Conservation (phyloP, 1,140 invertebrate species). For the Drosophila auraria region DNA sequence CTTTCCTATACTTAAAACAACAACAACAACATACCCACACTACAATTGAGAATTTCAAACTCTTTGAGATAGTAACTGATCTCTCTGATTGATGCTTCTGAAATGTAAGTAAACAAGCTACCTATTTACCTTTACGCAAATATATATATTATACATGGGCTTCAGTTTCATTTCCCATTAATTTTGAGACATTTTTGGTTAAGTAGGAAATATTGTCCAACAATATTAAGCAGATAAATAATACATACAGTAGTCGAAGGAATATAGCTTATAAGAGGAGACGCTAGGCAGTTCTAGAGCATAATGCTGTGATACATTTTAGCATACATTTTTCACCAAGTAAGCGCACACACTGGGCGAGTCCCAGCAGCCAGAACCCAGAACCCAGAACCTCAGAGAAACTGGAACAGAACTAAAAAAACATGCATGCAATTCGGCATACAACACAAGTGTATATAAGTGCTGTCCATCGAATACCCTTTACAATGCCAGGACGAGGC, state of each 20-base stretch:
- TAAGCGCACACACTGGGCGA: constrained; percentile 41
- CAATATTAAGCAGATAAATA: constrained; percentile 34
- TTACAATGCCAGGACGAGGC: constrained; percentile 12
- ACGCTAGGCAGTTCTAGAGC: constrained; percentile 79
- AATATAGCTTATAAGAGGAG: constrained; percentile 74
- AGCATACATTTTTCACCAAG: constrained; percentile 69
- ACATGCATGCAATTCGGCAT: constrained; percentile 35
- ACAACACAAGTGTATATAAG: constrained; percentile 25
- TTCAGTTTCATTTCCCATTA: constrained; percentile 49
- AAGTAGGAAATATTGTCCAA: constrained; percentile 49
- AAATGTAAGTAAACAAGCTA: constrained; percentile 74
- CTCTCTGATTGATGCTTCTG: constrained; percentile 77
- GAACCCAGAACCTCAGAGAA: constrained; percentile 23
- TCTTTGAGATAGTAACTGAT: constrained; percentile 74
- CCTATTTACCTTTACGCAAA: constrained; percentile 32
- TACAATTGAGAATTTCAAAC: constrained; percentile 76
- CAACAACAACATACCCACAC: constrained; percentile 60
- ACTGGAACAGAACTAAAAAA: constrained; percentile 24
- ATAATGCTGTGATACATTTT: constrained; percentile 83
- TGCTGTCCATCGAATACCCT: constrained; percentile 24
- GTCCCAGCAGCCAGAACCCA: not conserved
- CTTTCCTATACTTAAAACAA: constrained; percentile 63
- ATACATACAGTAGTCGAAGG: constrained; percentile 56
- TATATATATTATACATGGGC: constrained; percentile 21
- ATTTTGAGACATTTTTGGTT: constrained; percentile 28